These are phyloP conservation scores for Spodoptera frugiperda DNA, from an alignment of 1,140 invertebrate genomes.

Conservation along the genomic window DNA sequence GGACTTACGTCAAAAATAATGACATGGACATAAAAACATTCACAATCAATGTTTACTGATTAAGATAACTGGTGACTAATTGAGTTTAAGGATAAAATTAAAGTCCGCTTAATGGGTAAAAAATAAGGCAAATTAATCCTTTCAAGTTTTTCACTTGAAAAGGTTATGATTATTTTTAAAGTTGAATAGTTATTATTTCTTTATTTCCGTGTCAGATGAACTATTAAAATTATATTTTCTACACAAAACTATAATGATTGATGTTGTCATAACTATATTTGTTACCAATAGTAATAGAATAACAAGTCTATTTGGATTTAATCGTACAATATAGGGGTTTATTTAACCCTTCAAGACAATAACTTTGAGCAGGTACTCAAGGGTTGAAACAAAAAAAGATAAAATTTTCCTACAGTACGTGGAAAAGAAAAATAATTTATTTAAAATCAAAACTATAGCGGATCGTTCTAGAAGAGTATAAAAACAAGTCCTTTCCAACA, in stretches of 20 bases:
- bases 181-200: too few relatives aligned
- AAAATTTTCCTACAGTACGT: background rate
- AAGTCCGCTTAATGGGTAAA: background rate
- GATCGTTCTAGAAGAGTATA: slow-evolving; percentile 7
- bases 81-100: slow-evolving; percentile 21
- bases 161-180: too few relatives aligned
- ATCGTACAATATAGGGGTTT: too few relatives aligned
- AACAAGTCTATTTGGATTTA: background rate
- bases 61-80: slow-evolving; percentile 28
- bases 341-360: too few relatives aligned
- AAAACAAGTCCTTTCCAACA: slow-evolving; percentile 21
- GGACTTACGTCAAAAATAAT: slow-evolving; percentile 9
- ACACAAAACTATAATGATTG: too few relatives aligned
- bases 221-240: too few relatives aligned
- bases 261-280: too few relatives aligned
- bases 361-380: background rate
- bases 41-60: slow-evolving; percentile 18
- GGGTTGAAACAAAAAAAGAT: background rate
- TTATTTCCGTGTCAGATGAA: too few relatives aligned
- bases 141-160: too few relatives aligned
- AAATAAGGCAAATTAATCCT: background rate
- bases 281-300: background rate
- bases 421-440: background rate
- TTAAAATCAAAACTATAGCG: background rate
- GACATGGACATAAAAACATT: background rate